These are phyloP conservation scores for Cerceris ruficornis DNA, from an alignment of 2,888 invertebrate genomes.

Conservation along the genomic window DNA sequence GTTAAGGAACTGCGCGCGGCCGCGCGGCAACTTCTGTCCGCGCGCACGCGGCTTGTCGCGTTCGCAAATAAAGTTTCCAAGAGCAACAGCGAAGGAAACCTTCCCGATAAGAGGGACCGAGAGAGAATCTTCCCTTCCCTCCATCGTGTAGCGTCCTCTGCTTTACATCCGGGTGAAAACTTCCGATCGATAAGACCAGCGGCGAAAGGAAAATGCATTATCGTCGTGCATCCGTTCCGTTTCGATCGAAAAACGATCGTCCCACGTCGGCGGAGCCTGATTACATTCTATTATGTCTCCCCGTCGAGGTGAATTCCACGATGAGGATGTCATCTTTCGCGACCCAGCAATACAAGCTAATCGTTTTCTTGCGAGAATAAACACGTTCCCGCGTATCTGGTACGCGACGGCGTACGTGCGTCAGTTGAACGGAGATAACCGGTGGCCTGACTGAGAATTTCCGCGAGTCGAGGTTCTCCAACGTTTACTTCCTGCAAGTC, in stretches of 20 bases:
- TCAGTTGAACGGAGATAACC: constrained; percentile 4
- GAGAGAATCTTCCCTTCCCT: too few relatives aligned
- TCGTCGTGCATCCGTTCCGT: too few relatives aligned
- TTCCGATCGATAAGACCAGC: too few relatives aligned
- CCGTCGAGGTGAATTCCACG: constrained; percentile 46
- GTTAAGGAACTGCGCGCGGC: too few relatives aligned
- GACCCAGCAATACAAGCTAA: constrained; percentile 46
- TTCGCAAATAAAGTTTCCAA: too few relatives aligned
- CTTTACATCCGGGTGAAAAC: too few relatives aligned
- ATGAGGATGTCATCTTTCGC: constrained; percentile 54
- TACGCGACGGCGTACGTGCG: constrained; percentile 1
- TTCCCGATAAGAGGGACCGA: too few relatives aligned
- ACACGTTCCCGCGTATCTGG: constrained; percentile 21
- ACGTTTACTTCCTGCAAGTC: constrained; percentile 64
- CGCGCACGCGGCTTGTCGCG: too few relatives aligned
- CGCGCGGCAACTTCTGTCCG: too few relatives aligned
- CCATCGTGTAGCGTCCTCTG: too few relatives aligned
- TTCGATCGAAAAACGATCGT: background rate
- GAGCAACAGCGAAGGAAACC: too few relatives aligned
- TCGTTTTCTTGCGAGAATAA: constrained; percentile 23
- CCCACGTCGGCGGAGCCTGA: constrained; percentile 47
- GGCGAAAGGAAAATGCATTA: too few relatives aligned
- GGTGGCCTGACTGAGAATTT: constrained; percentile 2
- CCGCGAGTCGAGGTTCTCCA: constrained; percentile 5
- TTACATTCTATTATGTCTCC: constrained; percentile 57